These are phyloP conservation scores for Chrysopa pallens DNA, from an alignment of 1,140 invertebrate species.

Conservation along the genomic window DNA sequence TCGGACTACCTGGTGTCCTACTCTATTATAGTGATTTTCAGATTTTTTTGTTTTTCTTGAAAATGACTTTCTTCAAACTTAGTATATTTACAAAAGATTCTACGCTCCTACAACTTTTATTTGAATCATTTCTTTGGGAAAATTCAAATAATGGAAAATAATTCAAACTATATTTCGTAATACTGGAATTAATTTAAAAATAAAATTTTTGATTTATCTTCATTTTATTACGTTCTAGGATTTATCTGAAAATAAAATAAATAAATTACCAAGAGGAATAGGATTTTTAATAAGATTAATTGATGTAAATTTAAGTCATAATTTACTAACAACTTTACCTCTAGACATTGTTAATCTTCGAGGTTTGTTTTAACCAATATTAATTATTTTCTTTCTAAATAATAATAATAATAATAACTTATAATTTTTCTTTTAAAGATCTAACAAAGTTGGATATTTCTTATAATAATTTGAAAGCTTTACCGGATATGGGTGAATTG, in stretches of 20 bases:
- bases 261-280: constrained; percentile 53
- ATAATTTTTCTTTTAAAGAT: constrained; percentile 30
- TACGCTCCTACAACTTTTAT: too few species aligned
- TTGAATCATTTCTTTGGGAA: neutral
- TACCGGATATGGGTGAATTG: constrained; percentile 64
- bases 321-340: constrained; percentile 48
- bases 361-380: constrained; percentile 21
- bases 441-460: constrained; percentile 59
- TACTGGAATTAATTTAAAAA: too few species aligned
- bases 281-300: constrained; percentile 52
- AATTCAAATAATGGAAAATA: too few species aligned
- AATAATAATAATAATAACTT: too few species aligned
- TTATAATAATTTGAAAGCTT: constrained; percentile 47
- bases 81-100: too few species aligned
- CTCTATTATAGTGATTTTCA: too few species aligned
- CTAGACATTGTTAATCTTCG: constrained; percentile 43
- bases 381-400: constrained; percentile 1
- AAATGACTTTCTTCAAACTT: too few species aligned
- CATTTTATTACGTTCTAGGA: too few species aligned
- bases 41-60: too few species aligned
- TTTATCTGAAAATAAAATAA: constrained; percentile 40
- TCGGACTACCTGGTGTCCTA: too few species aligned
- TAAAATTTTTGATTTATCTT: too few species aligned
- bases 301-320: constrained; percentile 63
- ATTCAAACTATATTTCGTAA: too few species aligned